phyloP scores from a whole-genome alignment of 1,140 invertebrate species.

The Pemphigus obesinymphae region DNA sequence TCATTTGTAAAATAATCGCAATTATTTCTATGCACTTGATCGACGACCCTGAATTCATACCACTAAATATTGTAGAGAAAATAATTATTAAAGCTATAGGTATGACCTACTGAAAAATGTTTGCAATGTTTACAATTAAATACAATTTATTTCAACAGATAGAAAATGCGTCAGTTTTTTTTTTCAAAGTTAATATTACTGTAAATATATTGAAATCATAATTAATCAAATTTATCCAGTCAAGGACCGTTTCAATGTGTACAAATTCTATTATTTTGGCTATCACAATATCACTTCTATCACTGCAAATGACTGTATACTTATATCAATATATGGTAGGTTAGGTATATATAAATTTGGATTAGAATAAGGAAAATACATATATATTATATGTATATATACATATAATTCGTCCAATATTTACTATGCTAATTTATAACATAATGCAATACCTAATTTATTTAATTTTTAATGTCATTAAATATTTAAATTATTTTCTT shows the following conservation, averaged over 20 bases:
- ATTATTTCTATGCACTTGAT: conserved; percentile 14
- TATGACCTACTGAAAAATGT: not conserved
- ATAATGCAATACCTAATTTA: too few relatives aligned
- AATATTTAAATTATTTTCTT: too few relatives aligned
- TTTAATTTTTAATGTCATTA: too few relatives aligned
- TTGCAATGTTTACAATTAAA: not conserved
- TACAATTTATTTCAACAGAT: not conserved
- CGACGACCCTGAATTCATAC: not conserved
- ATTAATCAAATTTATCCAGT: not conserved
- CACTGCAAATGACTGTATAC: too few relatives aligned
- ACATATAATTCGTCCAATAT: too few relatives aligned
- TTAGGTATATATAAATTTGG: too few relatives aligned
- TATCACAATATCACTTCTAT: too few relatives aligned
- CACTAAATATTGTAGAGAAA: not conserved
- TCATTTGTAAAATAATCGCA: conserved; percentile 7
- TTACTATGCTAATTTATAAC: too few relatives aligned
- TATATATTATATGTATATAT: too few relatives aligned
- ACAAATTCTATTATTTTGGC: too few relatives aligned
- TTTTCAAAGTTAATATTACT: conserved; percentile 9
- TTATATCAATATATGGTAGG: too few relatives aligned
- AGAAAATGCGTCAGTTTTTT: not conserved
- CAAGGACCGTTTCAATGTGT: not conserved
- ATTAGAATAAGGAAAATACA: too few relatives aligned
- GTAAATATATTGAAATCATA: not conserved
- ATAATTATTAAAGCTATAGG: not conserved